These are phyloP conservation scores for Paraplagusia blochii DNA, from an alignment of 2,113 vertebrate species.

Conservation along the genomic window DNA sequence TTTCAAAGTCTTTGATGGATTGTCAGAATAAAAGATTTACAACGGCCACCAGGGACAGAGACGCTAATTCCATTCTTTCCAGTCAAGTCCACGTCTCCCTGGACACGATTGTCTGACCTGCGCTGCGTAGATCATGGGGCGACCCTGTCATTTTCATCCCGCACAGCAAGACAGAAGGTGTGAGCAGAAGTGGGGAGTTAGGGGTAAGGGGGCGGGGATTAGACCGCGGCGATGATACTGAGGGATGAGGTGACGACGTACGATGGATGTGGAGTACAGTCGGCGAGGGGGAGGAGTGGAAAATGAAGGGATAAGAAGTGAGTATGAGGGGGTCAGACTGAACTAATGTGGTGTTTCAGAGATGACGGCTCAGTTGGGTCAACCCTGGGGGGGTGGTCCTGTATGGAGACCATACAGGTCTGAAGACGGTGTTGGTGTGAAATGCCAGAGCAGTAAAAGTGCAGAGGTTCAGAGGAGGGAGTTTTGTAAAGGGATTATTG, in stretches of 20 bases:
- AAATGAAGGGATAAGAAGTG: slow-evolving; percentile 34
- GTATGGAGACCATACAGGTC: too few species aligned
- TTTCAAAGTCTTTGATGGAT: background rate
- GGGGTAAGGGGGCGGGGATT: slow-evolving; percentile 39
- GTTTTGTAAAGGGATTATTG: slow-evolving; percentile 43
- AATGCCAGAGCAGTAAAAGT: slow-evolving; percentile 10
- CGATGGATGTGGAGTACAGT: slow-evolving; percentile 8
- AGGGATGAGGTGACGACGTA: slow-evolving; percentile 52
- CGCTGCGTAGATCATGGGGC: slow-evolving; percentile 14
- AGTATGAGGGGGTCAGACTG: slow-evolving; percentile 21
- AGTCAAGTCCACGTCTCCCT: slow-evolving; percentile 3
- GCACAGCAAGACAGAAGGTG: slow-evolving; percentile 17
- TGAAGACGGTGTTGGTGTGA: too few species aligned
- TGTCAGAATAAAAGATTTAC: background rate
- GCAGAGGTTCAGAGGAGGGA: slow-evolving; percentile 32
- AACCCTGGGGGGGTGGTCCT: too few species aligned
- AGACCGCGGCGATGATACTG: slow-evolving; percentile 18
- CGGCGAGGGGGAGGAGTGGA: slow-evolving; percentile 16
- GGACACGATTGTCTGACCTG: slow-evolving; percentile 10
- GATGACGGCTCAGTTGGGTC: background rate
- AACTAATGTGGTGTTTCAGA: slow-evolving; percentile 48
- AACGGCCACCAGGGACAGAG: background rate
- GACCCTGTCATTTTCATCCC: slow-evolving; percentile 18
- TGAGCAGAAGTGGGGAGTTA: slow-evolving; percentile 34
- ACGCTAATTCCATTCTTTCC: background rate